Conservation (phyloP, 2,113 vertebrate species). For the Melanocharis versteri region DNA sequence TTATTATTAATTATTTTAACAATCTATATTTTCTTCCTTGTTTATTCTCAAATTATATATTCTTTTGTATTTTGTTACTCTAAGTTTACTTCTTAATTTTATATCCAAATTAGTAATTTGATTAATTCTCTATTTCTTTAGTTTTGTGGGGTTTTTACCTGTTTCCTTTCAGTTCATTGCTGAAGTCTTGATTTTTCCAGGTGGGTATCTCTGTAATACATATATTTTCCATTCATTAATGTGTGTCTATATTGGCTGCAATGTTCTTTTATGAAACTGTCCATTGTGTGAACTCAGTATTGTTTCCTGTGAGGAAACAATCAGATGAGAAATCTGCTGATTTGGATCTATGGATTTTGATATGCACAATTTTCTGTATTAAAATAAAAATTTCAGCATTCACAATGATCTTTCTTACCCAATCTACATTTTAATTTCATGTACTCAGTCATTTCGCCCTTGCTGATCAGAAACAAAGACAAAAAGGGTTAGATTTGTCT, state of each 20-base stretch:
- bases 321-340: neutral
- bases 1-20: neutral
- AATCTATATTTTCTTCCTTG: neutral
- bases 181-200: neutral
- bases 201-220: neutral
- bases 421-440: neutral
- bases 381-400: neutral
- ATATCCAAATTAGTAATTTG: neutral
- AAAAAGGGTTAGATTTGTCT: neutral
- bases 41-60: neutral
- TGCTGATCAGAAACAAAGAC: neutral
- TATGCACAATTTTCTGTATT: neutral
- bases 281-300: neutral
- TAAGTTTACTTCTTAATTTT: neutral
- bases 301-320: neutral
- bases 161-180: neutral
- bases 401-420: neutral
- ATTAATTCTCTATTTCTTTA: neutral
- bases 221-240: neutral
- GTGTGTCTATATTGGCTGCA: neutral
- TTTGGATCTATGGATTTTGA: neutral
- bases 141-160: accelerated
- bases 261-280: neutral
- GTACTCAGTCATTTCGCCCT: neutral
- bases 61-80: neutral